Evolutionary conservation across 2,797 vertebrate species (phyloP).

Genomic region (Gephyroberyx darwinii): DNA sequence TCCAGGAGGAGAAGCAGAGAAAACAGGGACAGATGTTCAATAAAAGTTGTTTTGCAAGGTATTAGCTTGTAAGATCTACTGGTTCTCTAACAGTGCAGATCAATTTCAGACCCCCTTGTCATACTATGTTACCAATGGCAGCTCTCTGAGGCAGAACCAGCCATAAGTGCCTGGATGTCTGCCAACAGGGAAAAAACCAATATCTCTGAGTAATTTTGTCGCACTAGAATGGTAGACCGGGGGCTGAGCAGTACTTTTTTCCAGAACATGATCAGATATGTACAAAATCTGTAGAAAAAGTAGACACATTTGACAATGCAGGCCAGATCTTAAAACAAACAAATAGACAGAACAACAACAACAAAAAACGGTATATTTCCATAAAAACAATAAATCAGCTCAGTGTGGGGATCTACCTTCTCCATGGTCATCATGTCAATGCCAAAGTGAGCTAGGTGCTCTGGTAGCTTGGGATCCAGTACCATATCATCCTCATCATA

Average conservation of each 20-base stretch:
- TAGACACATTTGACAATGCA: background rate
- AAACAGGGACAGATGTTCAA: background rate
- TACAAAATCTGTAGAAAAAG: background rate
- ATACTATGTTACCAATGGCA: conserved; percentile 34
- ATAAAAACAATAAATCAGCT: conserved; percentile 6
- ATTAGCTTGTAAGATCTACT: background rate
- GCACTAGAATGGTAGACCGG: conserved; percentile 14
- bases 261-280: conserved; percentile 12
- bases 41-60: background rate
- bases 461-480: conserved; percentile 93
- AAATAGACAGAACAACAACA: too few species aligned
- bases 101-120: conserved; percentile 23
- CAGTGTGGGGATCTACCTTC: conserved; percentile 81
- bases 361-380: background rate
- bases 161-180: conserved; percentile 34
- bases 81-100: conserved; percentile 7
- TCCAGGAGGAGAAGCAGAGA: background rate
- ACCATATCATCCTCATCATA: conserved; percentile 99
- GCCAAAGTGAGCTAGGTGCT: conserved; percentile 95
- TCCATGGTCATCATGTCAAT: conserved; percentile 99
- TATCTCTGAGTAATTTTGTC: conserved; percentile 34
- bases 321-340: background rate
- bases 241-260: conserved; percentile 16
- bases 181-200: conserved; percentile 36
- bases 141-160: conserved; percentile 28